Percentiles rank a stretch among this genome's conserved stretches.
Conservation (phyloP, 23 tunicate genomes). For the Clavelina lepadiformis region DNA sequence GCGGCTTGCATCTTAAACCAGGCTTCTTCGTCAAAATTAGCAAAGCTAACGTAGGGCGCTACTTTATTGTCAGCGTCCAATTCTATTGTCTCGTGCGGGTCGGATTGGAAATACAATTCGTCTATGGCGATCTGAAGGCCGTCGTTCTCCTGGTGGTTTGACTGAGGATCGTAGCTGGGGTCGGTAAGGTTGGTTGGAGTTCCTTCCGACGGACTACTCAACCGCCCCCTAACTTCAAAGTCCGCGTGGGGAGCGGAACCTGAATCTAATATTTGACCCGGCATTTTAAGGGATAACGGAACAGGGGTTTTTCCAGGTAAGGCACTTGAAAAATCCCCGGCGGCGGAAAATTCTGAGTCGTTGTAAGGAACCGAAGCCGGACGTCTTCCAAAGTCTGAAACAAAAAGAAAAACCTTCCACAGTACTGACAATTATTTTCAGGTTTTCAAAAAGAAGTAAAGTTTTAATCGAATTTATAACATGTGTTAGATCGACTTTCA, state of each 20-base stretch:
- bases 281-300: constrained; percentile 51
- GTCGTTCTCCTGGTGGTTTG: neutral
- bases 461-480: no score
- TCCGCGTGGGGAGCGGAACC: neutral
- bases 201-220: constrained; percentile 45
- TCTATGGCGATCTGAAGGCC: neutral
- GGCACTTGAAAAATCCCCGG: neutral
- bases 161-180: neutral
- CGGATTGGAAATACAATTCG: constrained; percentile 8
- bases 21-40: constrained; percentile 53
- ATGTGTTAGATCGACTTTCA: no score
- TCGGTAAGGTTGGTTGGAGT: constrained; percentile 61
- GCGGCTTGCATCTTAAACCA: constrained; percentile 33
- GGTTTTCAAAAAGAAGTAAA: no score
- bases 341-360: constrained; percentile 19
- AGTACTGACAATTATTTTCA: no score
- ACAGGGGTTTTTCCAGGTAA: constrained; percentile 7
- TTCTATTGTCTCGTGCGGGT: constrained; percentile 45
- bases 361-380: constrained; percentile 62
- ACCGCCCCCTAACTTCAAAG: neutral
- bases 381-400: constrained; percentile 35
- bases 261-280: neutral
- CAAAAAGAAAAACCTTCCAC: no score
- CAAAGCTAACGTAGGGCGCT: constrained; percentile 68
- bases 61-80: constrained; percentile 51